phyloP scores from a whole-genome alignment of 1,140 invertebrate genomes.

The Bombus consobrinus region DNA sequence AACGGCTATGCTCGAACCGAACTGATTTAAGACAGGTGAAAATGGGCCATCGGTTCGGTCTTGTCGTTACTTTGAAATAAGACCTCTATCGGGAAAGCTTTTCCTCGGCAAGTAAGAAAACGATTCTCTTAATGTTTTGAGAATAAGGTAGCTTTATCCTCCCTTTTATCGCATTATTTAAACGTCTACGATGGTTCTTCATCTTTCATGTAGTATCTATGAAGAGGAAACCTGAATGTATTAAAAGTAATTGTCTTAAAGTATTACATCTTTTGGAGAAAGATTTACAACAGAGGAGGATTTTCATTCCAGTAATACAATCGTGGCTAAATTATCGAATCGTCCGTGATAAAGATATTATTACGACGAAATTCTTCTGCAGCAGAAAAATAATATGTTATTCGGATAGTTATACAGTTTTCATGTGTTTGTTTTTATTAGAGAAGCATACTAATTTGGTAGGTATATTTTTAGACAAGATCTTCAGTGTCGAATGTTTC shows the following conservation, averaged over 20 bases:
- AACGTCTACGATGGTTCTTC: neutral
- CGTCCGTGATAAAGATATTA: neutral
- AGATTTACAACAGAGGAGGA: neutral
- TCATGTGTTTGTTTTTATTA: too few species aligned
- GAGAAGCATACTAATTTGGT: too few species aligned
- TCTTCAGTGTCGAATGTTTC: too few species aligned
- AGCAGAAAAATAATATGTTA: too few species aligned
- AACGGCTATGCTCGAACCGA: neutral
- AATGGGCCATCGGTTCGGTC: neutral
- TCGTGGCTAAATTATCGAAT: neutral
- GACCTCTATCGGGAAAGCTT: neutral
- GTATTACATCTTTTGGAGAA: neutral
- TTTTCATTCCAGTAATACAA: neutral
- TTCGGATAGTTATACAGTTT: too few species aligned
- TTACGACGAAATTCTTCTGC: too few species aligned
- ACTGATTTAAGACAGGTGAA: neutral
- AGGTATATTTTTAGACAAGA: too few species aligned
- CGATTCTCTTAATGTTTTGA: neutral
- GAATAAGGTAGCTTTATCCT: neutral
- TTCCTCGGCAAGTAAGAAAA: neutral
- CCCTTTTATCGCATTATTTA: neutral
- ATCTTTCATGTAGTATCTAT: neutral
- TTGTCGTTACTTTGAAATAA: neutral
- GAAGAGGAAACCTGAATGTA: neutral
- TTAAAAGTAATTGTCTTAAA: neutral